Evolutionary conservation across 2,888 invertebrate genomes (phyloP), one percentile per base, ranked within the genome.

Genomic region (Hypselothyrea guttata): DNA sequence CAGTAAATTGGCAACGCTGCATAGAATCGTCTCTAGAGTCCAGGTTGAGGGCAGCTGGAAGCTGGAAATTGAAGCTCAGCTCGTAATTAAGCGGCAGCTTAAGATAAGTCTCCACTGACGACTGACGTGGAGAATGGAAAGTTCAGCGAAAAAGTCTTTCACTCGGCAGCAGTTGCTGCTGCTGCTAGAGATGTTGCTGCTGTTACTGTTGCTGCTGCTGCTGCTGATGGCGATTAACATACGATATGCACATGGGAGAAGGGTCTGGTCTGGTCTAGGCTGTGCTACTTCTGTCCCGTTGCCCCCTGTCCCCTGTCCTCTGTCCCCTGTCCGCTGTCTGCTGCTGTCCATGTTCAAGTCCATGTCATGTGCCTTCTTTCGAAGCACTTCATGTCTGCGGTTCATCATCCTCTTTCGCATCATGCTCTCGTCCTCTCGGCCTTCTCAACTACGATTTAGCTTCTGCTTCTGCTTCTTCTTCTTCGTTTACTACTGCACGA

Each of bases 351-450:
- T 75, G 75, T 75, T 73, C 60, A 75, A 76, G 76, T 64, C 75
- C 81, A 77, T 77, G 76, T 77, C 81, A 77, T 76, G 77, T 81
- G 76, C 62, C 63, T 72, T 73, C 70, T 73, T 71, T 64, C 60
- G 40, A 55, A 58, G 71, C 69, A 75, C 74, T 75, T 68, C 58
- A 75, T 64, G 72, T 68, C 68, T 57, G 66, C 54, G 54, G 49
- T 52, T 44, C 35, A 9, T n/a, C 31, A 18, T 18, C 38, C 16
- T 22, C 22, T 4, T 30, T 7, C 28, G 15, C 46, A 12, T 22
- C 47, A 28, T n/a, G 35, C 3, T 18, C 30, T 37, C 37, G 18
- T 37, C 37, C n/a, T 13, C 16, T 34, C 37, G 28, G 16, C 30
- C 49, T 35, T 27, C 52, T 18, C n/a, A n/a, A n/a, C n/a, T n/a